These are phyloP conservation scores for Hippopotamyrus pictus DNA, from an alignment of 2,797 vertebrate species.

Conservation along the genomic window DNA sequence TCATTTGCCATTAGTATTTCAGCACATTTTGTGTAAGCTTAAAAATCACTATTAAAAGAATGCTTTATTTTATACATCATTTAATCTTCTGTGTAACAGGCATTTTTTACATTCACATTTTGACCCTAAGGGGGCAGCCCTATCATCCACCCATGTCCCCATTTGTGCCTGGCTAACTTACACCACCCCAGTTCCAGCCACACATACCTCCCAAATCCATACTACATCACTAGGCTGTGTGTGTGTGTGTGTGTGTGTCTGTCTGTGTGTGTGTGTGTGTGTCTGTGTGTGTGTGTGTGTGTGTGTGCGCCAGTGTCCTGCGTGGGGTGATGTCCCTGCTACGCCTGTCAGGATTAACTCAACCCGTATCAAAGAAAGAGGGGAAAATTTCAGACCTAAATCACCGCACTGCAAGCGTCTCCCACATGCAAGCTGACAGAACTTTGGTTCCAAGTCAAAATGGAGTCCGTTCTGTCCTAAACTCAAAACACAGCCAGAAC, in stretches of 20 bases:
- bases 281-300: too few relatives aligned
- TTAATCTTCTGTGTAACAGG: neutral
- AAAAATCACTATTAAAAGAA: conserved; percentile 20
- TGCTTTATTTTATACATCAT: neutral
- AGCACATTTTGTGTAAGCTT: conserved; percentile 17
- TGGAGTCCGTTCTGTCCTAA: neutral
- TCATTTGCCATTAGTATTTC: conserved; percentile 19
- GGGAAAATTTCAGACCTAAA: neutral
- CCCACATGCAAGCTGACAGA: neutral
- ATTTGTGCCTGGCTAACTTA: neutral
- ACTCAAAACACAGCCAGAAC: neutral
- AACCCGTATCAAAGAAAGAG: neutral
- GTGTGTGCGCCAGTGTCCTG: neutral
- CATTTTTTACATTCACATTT: neutral
- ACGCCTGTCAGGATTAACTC: neutral
- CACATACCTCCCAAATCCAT: neutral
- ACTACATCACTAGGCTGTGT: neutral
- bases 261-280: too few relatives aligned
- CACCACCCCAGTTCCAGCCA: neutral
- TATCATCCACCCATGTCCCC: neutral
- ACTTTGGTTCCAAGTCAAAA: neutral
- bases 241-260: neutral
- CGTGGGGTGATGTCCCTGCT: neutral
- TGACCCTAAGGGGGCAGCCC: neutral
- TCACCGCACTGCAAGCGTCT: neutral